A percentile compares a stretch with the other conserved stretches of the same genome.
phyloP scores from a whole-genome alignment of 1,140 invertebrate genomes.

The Plectus sambesii region DNA sequence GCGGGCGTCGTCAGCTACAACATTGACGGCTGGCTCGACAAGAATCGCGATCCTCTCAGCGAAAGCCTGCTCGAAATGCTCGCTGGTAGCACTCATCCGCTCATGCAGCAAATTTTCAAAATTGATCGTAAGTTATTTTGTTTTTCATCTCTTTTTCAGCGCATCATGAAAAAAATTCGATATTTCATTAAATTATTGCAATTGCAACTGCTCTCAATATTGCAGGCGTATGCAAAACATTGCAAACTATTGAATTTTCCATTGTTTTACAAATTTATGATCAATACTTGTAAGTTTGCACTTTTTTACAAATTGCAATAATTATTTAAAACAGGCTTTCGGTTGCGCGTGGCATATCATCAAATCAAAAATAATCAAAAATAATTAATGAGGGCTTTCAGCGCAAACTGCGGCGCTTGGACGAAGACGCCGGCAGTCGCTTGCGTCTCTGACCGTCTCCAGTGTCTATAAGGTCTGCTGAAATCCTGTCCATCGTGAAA shows the following conservation, averaged over 20 bases:
- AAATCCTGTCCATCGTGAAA: too few species aligned
- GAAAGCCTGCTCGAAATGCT: slow-evolving; percentile 90
- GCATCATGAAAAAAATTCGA: slow-evolving; percentile 18
- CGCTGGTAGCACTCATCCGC: slow-evolving; percentile 33
- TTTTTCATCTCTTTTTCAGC: background rate
- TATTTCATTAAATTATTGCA: slow-evolving; percentile 14
- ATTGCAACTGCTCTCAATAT: slow-evolving; percentile 16
- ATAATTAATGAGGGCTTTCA: slow-evolving; percentile 12
- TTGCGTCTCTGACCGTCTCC: slow-evolving; percentile 1
- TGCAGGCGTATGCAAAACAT: slow-evolving; percentile 5
- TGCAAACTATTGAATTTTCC: too few species aligned
- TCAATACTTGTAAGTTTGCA: too few species aligned
- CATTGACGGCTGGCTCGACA: slow-evolving; percentile 93
- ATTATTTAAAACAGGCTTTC: too few species aligned
- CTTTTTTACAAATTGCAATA: too few species aligned
- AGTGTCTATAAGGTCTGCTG: background rate
- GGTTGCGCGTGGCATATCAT: too few species aligned
- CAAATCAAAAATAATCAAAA: slow-evolving; percentile 13
- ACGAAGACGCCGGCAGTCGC: background rate
- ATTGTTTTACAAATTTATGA: too few species aligned
- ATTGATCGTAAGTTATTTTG: slow-evolving; percentile 6
- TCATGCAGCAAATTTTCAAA: slow-evolving; percentile 17
- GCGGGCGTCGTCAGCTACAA: slow-evolving; percentile 91
- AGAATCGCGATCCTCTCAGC: slow-evolving; percentile 98
- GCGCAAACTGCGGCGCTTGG: background rate